Evolutionary conservation across 2,888 invertebrate species (phyloP), one percentile per base, ranked within the genome.

Genomic region (Plebejus melissa): DNA sequence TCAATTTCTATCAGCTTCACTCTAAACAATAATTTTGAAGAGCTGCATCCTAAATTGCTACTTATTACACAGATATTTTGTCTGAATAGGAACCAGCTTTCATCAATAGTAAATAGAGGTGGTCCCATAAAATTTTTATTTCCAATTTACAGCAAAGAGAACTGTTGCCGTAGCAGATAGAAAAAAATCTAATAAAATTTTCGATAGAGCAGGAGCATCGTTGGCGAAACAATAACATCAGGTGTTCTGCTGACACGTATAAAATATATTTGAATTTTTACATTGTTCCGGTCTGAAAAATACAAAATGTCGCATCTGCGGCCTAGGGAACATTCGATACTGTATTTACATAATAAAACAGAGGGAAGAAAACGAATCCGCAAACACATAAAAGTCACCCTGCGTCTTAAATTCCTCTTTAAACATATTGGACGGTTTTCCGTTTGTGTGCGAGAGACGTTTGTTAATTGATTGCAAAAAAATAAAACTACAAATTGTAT

Each of bases 281-380:
- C 72, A 32, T 72, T 65, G 65, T 65, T 36, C 32, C 54, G 46
- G 7, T 71, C 71, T 71, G 71, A 41, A 71, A 71, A 71, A 71
- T 71, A 71, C 46, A 72, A 72, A 72, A 72, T 54, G 72, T 36
- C 72, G 72, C 72, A 72, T 72, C 72, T 72, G 72, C 72, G 72
- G 50, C 46, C 50, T 54, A 16, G 50, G 54, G 32, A 54, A 54
- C 72, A 54, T 72, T 54, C 50, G 72, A 54, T 54, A 50, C 72
- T 74, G 76, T 80, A 81, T 82, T 82, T 81, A 81, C 82, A 82
- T 82, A 80, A 80, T 80, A 81, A 81, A 81, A 81, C 79, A 79
- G 80, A 76, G 78, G 78, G 79, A 77, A 74, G 72, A 72, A 72
- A 72, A 32, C 54, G 72, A 72, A 72, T 72, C 74, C 77, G 74